phyloP scores from a whole-genome alignment of 2,113 vertebrate genomes.

The Axis porcinus region DNA sequence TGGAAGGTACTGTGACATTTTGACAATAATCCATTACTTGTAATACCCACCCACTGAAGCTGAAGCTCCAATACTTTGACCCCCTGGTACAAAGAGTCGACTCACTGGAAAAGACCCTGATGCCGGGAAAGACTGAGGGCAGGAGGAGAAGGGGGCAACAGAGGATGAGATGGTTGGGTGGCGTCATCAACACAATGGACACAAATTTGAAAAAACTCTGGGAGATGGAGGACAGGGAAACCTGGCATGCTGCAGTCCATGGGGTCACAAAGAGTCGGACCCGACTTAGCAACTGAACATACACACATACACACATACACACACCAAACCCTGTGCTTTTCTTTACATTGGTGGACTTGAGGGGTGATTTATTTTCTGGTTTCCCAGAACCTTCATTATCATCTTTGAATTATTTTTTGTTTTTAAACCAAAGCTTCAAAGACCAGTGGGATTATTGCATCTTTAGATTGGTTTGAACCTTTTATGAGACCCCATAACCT shows the following conservation, averaged over 20 bases:
- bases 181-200: not conserved
- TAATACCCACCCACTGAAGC: not conserved
- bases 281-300: not conserved
- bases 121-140: not conserved
- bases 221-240: not conserved
- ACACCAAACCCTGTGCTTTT: not conserved
- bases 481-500: not conserved
- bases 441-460: not conserved
- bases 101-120: not conserved
- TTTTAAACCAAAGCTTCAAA: constrained; percentile 29
- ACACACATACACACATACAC: not conserved
- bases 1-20: not conserved
- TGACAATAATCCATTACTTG: not conserved
- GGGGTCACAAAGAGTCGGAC: not conserved
- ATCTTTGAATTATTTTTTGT: constrained; percentile 1
- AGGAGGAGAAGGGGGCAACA: not conserved
- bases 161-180: not conserved
- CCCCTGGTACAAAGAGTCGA: not conserved
- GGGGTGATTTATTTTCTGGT: not conserved
- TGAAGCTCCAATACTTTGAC: not conserved
- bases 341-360: not conserved
- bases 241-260: not conserved
- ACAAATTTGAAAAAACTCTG: not conserved
- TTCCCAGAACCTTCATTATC: not conserved
- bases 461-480: not conserved